Evolutionary conservation across 2,797 vertebrate species (phyloP).

Genomic region (Sebastes taczanowskii): DNA sequence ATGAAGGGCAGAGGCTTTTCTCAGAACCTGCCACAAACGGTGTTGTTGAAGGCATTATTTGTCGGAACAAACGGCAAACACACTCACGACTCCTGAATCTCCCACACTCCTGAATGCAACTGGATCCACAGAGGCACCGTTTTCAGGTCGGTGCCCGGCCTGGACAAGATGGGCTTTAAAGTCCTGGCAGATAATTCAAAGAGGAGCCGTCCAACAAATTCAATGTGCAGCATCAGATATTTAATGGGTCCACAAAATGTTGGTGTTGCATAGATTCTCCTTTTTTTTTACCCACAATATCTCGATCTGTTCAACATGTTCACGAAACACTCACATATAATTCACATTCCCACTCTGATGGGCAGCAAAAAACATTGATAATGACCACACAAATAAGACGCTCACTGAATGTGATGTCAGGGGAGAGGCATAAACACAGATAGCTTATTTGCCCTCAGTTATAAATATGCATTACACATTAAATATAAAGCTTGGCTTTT

Average conservation of each 20-base stretch:
- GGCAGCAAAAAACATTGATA: background rate
- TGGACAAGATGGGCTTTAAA: background rate
- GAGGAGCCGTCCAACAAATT: background rate
- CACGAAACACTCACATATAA: background rate
- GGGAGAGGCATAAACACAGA: background rate
- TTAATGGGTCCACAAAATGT: background rate
- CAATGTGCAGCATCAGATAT: background rate
- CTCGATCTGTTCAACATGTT: background rate
- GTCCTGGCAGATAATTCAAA: background rate
- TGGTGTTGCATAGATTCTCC: background rate
- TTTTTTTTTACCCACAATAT: background rate
- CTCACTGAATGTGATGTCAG: background rate
- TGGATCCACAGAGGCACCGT: background rate
- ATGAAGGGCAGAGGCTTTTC: conserved; percentile 66
- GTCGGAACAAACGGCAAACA: conserved; percentile 42
- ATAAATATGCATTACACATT: background rate
- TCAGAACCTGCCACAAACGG: conserved; percentile 52
- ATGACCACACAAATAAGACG: background rate
- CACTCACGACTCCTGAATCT: background rate
- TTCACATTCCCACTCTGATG: background rate
- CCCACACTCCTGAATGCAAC: conserved; percentile 1
- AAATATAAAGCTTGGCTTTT: background rate
- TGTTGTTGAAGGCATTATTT: conserved; percentile 34
- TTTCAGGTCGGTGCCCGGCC: background rate
- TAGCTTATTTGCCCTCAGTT: background rate